Evolutionary conservation across 2,888 invertebrate genomes (phyloP).

Genomic region (Drosophila imparisetae): DNA sequence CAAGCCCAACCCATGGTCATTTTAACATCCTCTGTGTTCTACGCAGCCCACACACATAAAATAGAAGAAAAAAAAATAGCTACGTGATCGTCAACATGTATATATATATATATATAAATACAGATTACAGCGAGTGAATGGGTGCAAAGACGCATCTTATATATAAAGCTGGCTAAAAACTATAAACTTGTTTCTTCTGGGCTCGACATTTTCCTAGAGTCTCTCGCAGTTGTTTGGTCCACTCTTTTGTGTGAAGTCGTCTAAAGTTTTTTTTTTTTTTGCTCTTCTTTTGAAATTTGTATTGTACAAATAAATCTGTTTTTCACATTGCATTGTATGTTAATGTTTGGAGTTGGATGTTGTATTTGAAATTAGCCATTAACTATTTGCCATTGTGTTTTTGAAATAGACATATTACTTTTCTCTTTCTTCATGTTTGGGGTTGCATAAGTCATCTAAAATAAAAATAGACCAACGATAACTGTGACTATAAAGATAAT

Average conservation of each 20-base stretch:
- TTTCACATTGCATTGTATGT: slow-evolving; percentile 62
- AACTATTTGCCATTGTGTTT: slow-evolving; percentile 46
- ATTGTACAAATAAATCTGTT: slow-evolving; percentile 19
- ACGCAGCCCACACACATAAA: slow-evolving; percentile 23
- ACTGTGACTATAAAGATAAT: slow-evolving; percentile 40
- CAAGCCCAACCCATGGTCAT: slow-evolving; percentile 27
- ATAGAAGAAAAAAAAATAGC: slow-evolving; percentile 19
- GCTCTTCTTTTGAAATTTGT: slow-evolving; percentile 54
- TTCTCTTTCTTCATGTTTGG: neutral
- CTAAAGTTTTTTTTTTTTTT: slow-evolving; percentile 5
- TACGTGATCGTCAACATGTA: slow-evolving; percentile 56
- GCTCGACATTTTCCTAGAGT: slow-evolving; percentile 48
- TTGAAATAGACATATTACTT: slow-evolving; percentile 13
- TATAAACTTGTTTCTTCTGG: slow-evolving; percentile 64
- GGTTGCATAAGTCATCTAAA: slow-evolving; percentile 26
- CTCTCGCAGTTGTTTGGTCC: slow-evolving; percentile 29
- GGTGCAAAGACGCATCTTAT: slow-evolving; percentile 36
- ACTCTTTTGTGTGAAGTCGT: slow-evolving; percentile 54
- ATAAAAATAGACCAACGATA: slow-evolving; percentile 42
- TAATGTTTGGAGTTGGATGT: slow-evolving; percentile 42
- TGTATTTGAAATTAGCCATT: slow-evolving; percentile 38
- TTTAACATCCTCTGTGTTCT: slow-evolving; percentile 28
- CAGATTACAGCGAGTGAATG: slow-evolving; percentile 25
- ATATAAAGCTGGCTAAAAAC: slow-evolving; percentile 37
- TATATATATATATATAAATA: neutral